Percentiles rank a stretch among this genome's conserved stretches.
Evolutionary conservation across 2,797 vertebrate species (phyloP).

Genomic region (Neosalanx taihuensis): DNA sequence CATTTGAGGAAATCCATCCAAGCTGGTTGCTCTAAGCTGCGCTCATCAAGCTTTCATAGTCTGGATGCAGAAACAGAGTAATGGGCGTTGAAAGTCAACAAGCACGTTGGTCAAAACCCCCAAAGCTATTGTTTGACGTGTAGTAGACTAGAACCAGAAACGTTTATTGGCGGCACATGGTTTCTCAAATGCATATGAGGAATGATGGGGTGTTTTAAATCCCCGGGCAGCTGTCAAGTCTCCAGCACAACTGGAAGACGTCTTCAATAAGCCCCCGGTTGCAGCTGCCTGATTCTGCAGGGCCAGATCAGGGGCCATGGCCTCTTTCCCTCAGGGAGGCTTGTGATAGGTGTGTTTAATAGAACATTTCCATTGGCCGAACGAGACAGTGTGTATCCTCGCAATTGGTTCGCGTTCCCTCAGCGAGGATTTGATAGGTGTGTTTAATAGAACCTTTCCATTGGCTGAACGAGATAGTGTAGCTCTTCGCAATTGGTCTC

Average conservation of each 20-base stretch:
- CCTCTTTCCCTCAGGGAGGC: not conserved
- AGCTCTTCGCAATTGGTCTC: too few species aligned
- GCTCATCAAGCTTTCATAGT: constrained; percentile 29
- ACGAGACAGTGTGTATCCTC: too few species aligned
- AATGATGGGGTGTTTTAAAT: not conserved
- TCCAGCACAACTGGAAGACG: constrained; percentile 26
- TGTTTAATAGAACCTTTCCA: too few species aligned
- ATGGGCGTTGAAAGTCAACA: not conserved
- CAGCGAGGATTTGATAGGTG: not conserved
- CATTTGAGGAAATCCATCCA: constrained; percentile 55
- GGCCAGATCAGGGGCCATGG: not conserved
- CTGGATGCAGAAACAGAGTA: constrained; percentile 2
- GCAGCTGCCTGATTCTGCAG: not conserved
- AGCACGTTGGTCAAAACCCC: not conserved
- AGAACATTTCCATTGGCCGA: too few species aligned
- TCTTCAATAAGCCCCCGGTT: constrained; percentile 18
- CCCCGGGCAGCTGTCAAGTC: constrained; percentile 31
- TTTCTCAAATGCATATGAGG: constrained; percentile 3
- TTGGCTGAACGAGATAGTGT: too few species aligned
- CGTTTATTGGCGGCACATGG: not conserved
- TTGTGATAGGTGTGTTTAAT: too few species aligned
- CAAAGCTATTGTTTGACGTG: not conserved
- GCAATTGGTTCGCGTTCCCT: not conserved
- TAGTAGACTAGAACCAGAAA: not conserved
- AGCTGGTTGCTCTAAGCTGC: constrained; percentile 40